These are phyloP conservation scores for Butorides virescens DNA, from an alignment of 2,113 vertebrate genomes.

Conservation along the genomic window DNA sequence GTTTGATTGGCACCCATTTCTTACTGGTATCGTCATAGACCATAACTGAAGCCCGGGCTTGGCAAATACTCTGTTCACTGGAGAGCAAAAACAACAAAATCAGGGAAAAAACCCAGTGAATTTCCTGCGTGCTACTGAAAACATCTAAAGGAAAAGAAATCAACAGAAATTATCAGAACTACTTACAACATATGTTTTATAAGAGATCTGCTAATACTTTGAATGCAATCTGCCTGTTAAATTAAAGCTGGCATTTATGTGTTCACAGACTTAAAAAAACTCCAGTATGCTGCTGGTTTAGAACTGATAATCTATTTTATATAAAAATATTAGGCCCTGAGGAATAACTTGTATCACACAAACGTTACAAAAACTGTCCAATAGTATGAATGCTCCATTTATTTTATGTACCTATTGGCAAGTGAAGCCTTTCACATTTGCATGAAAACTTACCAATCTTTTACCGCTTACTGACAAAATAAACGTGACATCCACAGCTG, in stretches of 20 bases:
- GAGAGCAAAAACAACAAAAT: conserved; percentile 6
- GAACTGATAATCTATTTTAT: background rate
- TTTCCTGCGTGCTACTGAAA: background rate
- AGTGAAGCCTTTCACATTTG: background rate
- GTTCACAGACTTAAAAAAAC: background rate
- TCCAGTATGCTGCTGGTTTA: background rate
- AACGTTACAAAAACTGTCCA: background rate
- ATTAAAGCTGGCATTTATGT: background rate
- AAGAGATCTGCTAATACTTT: background rate
- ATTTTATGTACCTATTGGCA: conserved; percentile 22
- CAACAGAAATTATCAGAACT: background rate
- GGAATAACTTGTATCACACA: conserved; percentile 2
- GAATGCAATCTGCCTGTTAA: background rate
- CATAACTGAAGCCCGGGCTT: conserved; percentile 99
- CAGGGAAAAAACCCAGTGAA: background rate
- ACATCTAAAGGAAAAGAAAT: background rate
- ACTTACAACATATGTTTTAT: background rate
- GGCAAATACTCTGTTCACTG: conserved; percentile 99
- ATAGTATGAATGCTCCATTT: background rate
- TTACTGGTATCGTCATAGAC: conserved; percentile 99
- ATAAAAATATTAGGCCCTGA: background rate
- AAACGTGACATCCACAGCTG: background rate
- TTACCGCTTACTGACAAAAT: conserved; percentile 28
- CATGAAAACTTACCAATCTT: background rate
- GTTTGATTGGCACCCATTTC: conserved; percentile 99